Evolutionary conservation across 2,113 vertebrate species (phyloP).

Genomic region (Elaphurus davidianus): DNA sequence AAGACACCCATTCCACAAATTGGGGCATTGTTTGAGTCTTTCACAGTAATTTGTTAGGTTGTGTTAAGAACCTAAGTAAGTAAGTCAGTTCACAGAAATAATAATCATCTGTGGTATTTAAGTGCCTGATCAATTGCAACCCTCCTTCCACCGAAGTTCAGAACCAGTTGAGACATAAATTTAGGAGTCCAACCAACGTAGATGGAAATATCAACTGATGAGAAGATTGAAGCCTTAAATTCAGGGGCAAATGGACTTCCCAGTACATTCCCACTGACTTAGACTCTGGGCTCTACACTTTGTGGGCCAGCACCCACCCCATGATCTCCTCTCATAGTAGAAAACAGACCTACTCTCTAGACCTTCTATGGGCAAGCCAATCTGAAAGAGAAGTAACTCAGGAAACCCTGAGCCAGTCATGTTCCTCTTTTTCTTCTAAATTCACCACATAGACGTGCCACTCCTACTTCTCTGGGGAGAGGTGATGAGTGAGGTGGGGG

Average conservation of each 20-base stretch:
- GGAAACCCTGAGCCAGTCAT: neutral
- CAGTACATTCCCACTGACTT: neutral
- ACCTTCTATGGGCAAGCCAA: neutral
- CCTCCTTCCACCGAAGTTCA: neutral
- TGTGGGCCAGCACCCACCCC: neutral
- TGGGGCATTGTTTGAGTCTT: neutral
- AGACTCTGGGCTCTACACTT: neutral
- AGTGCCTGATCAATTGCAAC: neutral
- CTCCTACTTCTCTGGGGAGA: neutral
- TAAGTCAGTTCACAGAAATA: neutral
- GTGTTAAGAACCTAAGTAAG: conserved; percentile 21
- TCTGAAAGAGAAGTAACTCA: neutral
- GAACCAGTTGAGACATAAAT: conserved; percentile 13
- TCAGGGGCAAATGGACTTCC: neutral
- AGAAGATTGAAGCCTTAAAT: neutral
- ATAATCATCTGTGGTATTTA: neutral
- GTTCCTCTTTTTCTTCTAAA: neutral
- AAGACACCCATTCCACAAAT: conserved; percentile 9
- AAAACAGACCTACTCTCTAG: neutral
- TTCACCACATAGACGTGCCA: neutral
- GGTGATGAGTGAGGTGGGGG: neutral
- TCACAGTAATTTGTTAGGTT: conserved; percentile 8
- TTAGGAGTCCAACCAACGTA: neutral
- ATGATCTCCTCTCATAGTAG: neutral
- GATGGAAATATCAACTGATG: neutral